Conservation (phyloP, 2,113 vertebrate species). For the Euleptes europaea region DNA sequence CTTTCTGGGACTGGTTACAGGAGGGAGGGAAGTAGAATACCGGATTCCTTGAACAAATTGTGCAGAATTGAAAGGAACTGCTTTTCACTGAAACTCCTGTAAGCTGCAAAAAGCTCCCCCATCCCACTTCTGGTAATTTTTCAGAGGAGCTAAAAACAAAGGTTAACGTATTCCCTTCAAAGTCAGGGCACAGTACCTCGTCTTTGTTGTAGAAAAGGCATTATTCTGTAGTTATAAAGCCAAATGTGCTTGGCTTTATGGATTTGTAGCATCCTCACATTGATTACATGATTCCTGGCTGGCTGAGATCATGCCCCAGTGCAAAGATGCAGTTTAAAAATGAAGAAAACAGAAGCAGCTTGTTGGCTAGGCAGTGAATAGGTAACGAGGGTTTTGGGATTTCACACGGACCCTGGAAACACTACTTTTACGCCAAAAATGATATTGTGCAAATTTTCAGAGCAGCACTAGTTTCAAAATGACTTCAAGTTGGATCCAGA, state of each 20-base stretch:
- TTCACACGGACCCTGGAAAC: too few relatives aligned
- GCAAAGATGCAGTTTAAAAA: neutral
- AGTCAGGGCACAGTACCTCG: too few relatives aligned
- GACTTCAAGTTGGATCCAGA: too few relatives aligned
- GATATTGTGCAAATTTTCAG: too few relatives aligned
- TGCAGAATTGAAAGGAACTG: neutral
- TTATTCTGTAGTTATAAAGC: too few relatives aligned
- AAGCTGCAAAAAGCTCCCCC: neutral
- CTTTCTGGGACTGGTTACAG: neutral
- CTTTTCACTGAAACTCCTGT: neutral
- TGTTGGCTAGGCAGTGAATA: neutral
- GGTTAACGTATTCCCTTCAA: too few relatives aligned
- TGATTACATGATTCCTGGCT: neutral
- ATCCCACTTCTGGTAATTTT: neutral
- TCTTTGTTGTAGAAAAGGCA: too few relatives aligned
- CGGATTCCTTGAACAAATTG: neutral
- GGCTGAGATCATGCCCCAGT: neutral
- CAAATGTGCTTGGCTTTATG: neutral
- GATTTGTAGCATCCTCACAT: neutral
- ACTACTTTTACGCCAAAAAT: too few relatives aligned
- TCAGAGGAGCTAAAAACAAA: neutral
- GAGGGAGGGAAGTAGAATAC: neutral
- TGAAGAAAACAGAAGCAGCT: neutral
- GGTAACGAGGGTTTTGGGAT: too few relatives aligned
- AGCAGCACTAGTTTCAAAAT: too few relatives aligned